These are phyloP conservation scores for Electrophaes corylata DNA, from an alignment of 2,888 invertebrate genomes.

Conservation along the genomic window DNA sequence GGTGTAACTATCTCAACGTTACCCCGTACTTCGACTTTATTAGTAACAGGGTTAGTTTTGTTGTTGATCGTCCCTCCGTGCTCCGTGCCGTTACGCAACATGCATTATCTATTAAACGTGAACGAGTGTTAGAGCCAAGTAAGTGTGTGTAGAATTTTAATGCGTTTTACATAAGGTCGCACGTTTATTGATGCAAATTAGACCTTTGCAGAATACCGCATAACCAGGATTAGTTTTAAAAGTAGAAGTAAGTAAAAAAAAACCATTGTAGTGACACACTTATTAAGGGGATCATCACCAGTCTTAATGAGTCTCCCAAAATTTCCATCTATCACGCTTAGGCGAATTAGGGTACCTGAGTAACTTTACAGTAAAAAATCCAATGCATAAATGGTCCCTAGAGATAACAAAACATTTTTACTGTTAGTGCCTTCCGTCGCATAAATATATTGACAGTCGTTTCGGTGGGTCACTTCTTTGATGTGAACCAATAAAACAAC, in stretches of 20 bases:
- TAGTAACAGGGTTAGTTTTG: constrained; percentile 7
- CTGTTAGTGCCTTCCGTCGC: constrained; percentile 9
- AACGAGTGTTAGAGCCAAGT: constrained; percentile 48
- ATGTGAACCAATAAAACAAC: constrained; percentile 18
- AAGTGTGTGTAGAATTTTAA: constrained; percentile 67
- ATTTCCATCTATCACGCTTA: too few relatives aligned
- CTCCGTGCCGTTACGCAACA: constrained; percentile 51
- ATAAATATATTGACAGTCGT: constrained; percentile 24
- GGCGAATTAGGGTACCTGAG: too few relatives aligned
- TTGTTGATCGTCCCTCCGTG: constrained; percentile 34
- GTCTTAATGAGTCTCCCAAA: too few relatives aligned
- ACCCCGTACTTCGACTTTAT: too few relatives aligned
- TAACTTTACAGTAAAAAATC: too few relatives aligned
- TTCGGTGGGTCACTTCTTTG: constrained; percentile 19
- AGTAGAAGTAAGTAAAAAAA: too few relatives aligned
- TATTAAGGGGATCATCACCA: too few relatives aligned
- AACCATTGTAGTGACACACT: too few relatives aligned
- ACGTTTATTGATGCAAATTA: constrained; percentile 52
- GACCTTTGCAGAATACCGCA: constrained; percentile 12
- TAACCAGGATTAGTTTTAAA: neutral
- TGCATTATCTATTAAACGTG: constrained; percentile 58
- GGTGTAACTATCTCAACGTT: too few relatives aligned
- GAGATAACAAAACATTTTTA: neutral
- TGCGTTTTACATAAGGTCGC: constrained; percentile 50
- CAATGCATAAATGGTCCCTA: too few relatives aligned